Evolutionary conservation across 2,888 invertebrate genomes (phyloP).

Genomic region (Meiosimyza decipiens): DNA sequence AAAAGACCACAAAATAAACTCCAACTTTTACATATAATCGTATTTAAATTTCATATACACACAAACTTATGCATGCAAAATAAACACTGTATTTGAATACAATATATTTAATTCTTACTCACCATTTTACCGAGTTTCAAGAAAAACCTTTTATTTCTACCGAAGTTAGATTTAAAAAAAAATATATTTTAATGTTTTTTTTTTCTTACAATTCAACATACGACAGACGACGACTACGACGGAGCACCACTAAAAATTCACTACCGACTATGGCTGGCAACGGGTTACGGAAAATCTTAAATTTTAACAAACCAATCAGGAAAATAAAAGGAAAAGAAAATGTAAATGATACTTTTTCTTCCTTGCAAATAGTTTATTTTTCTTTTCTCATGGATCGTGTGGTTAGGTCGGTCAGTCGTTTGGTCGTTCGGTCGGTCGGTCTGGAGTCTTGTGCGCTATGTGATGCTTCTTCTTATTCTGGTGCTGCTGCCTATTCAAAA

Average conservation of each 20-base stretch:
- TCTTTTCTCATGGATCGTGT: background rate
- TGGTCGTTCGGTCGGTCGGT: background rate
- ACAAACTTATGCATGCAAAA: slow-evolving; percentile 8
- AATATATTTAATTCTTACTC: slow-evolving; percentile 20
- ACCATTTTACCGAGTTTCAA: slow-evolving; percentile 7
- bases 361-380: slow-evolving; percentile 2
- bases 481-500: slow-evolving; percentile 2
- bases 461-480: slow-evolving; percentile 20
- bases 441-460: slow-evolving; percentile 27
- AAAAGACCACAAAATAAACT: slow-evolving; percentile 19
- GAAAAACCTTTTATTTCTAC: no score
- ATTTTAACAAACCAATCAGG: no score
- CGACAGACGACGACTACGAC: background rate
- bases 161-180: no score
- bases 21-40: slow-evolving; percentile 34
- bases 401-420: no score
- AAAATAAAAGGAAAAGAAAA: no score
- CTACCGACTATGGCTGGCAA: no score
- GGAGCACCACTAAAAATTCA: no score
- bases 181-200: no score
- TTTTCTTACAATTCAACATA: slow-evolving; percentile 2
- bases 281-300: no score
- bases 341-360: no score
- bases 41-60: slow-evolving; percentile 31
- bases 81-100: background rate